A percentile compares a stretch with the other conserved stretches of the same genome.
Evolutionary conservation across 2,797 vertebrate genomes (phyloP).

Genomic region (Falco concolor): DNA sequence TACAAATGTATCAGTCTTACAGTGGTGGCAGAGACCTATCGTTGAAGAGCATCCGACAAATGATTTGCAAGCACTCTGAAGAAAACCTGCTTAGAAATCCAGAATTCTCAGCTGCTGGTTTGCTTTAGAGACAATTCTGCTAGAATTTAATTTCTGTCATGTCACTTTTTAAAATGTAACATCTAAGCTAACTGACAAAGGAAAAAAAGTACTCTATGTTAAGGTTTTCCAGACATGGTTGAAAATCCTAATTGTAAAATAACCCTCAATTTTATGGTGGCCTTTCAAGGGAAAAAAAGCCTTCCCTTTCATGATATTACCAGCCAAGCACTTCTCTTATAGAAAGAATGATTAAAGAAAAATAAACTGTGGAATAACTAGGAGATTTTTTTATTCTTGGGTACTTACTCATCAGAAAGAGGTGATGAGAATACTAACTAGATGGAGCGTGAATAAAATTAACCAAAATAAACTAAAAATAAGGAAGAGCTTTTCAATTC

Average conservation of each 20-base stretch:
- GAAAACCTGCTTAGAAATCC: background rate
- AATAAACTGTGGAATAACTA: background rate
- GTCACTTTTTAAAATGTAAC: background rate
- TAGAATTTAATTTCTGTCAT: background rate
- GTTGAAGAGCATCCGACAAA: background rate
- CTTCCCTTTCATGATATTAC: background rate
- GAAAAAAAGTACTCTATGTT: background rate
- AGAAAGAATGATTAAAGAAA: background rate
- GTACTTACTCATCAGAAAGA: background rate
- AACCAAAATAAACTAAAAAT: slow-evolving; percentile 15
- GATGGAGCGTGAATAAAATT: background rate
- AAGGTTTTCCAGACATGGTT: background rate
- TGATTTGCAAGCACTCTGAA: background rate
- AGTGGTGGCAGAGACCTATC: background rate
- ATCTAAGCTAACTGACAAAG: background rate
- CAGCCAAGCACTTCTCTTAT: background rate
- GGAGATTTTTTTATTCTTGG: background rate
- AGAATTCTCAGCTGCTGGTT: background rate
- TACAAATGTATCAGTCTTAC: background rate
- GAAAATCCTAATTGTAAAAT: background rate
- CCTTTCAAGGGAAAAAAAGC: background rate
- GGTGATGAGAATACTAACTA: background rate
- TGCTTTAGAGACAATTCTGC: background rate
- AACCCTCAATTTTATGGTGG: background rate
- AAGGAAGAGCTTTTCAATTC: background rate